A percentile compares a stretch with the other conserved stretches of the same genome.
Conservation (phyloP, 1,140 invertebrate species). For the Leptopilina clavipes region DNA sequence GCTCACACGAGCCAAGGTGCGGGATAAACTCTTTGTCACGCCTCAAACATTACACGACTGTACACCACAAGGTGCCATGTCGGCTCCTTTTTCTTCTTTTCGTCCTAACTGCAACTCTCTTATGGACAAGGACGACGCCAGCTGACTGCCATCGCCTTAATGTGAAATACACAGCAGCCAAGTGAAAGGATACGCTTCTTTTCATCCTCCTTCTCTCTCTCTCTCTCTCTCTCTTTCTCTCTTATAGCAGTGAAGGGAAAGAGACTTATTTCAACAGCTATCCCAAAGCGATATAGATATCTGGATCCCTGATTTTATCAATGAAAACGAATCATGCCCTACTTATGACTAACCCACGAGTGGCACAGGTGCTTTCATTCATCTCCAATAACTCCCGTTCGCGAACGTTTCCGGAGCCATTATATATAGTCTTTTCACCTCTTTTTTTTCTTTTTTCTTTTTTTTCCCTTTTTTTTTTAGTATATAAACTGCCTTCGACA, state of each 20-base stretch:
- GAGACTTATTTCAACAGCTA: background rate
- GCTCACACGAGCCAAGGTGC: background rate
- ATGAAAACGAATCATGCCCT: constrained; percentile 28
- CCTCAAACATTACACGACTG: constrained; percentile 7
- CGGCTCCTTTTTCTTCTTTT: background rate
- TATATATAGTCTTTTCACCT: background rate
- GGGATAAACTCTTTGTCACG: constrained; percentile 29
- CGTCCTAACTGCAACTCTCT: background rate
- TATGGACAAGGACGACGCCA: background rate
- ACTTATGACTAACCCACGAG: constrained; percentile 1
- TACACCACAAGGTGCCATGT: constrained; percentile 2
- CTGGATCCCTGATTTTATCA: constrained; percentile 17
- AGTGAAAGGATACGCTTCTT: constrained; percentile 20
- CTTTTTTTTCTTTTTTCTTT: background rate
- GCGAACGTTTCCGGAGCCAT: background rate
- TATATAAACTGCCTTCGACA: background rate
- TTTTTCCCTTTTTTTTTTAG: background rate
- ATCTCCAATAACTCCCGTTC: constrained; percentile 11
- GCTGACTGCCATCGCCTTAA: constrained; percentile 11
- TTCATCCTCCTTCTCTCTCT: background rate
- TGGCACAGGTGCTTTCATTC: constrained; percentile 24
- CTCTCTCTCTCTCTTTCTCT: too few species aligned
- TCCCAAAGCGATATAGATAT: constrained; percentile 22
- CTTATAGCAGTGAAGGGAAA: too few species aligned
- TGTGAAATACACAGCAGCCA: constrained; percentile 10